phyloP scores from a whole-genome alignment of 1,140 invertebrate genomes.

The Melanaphis sacchari region DNA sequence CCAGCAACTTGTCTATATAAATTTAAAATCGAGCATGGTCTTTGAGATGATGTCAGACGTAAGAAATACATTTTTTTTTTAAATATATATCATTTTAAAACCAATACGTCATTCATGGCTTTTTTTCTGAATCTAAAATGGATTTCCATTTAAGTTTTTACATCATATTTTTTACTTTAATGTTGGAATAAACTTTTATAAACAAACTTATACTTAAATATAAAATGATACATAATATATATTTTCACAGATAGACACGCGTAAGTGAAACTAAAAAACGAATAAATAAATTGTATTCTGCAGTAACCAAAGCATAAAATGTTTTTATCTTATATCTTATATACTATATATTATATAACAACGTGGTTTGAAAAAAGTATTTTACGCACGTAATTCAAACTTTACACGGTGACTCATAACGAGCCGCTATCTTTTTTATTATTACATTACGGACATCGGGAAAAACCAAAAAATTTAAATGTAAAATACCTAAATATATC shows the following conservation, averaged over 20 bases:
- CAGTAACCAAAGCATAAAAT: neutral
- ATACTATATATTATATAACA: neutral
- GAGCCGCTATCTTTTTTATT: neutral
- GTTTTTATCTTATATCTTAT: neutral
- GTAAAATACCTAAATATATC: neutral
- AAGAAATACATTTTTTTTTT: neutral
- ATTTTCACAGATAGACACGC: neutral
- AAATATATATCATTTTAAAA: neutral
- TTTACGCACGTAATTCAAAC: neutral
- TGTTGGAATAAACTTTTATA: neutral
- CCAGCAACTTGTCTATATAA: neutral
- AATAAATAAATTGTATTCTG: neutral
- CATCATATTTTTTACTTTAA: neutral
- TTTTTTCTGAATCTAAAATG: neutral
- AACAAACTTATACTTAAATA: neutral
- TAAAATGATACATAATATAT: neutral
- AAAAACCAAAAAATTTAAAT: neutral
- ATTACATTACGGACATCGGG: neutral
- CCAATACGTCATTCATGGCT: neutral
- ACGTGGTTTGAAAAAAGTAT: neutral
- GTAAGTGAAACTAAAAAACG: neutral
- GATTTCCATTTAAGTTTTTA: neutral
- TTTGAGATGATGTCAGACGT: neutral
- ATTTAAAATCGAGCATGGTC: neutral
- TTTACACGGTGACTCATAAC: neutral